Conservation (phyloP, 2,113 vertebrate genomes). For the Numenius arquata region DNA sequence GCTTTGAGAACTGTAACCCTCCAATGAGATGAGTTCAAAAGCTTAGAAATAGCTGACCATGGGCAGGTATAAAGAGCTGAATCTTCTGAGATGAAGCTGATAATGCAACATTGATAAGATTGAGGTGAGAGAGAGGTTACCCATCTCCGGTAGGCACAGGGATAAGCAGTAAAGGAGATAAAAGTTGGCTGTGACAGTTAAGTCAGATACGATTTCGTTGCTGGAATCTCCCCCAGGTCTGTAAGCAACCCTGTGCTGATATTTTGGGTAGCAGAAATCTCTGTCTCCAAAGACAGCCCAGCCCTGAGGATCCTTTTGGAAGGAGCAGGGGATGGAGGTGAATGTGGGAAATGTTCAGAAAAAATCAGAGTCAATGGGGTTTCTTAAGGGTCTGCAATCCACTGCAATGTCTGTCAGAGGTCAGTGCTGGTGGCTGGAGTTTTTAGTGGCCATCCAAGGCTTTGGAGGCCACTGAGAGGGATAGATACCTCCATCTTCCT, state of each 20-base stretch:
- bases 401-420: background rate
- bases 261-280: background rate
- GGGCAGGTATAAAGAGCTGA: background rate
- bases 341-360: background rate
- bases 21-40: background rate
- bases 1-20: background rate
- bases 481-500: background rate
- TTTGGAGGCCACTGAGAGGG: fast-evolving
- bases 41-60: background rate
- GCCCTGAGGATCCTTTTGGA: background rate
- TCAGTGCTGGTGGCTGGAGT: background rate
- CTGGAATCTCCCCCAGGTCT: background rate
- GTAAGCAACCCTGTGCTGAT: fast-evolving
- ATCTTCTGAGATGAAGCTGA: background rate
- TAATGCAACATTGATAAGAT: background rate
- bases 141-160: background rate
- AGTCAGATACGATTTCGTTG: background rate
- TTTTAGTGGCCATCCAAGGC: background rate
- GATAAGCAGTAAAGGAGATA: background rate
- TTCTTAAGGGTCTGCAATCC: background rate
- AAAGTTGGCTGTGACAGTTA: background rate
- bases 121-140: background rate
- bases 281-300: background rate
- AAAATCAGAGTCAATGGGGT: no score
- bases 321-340: background rate